phyloP scores from a whole-genome alignment of 2,113 vertebrate species.

The Acrocephalus arundinaceus region DNA sequence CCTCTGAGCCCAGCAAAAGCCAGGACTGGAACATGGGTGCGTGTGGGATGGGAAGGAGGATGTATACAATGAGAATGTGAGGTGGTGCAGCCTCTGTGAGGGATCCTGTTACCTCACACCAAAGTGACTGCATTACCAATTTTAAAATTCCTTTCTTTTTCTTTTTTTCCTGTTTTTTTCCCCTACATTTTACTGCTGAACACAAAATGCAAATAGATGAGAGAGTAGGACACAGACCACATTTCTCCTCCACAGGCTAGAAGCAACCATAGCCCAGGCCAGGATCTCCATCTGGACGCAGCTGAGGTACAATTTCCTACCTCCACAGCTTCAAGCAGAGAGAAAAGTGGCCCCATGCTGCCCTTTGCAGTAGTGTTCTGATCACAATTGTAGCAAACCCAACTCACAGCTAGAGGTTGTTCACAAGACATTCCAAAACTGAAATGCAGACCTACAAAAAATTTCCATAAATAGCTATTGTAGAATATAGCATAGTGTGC shows the following conservation, averaged over 20 bases:
- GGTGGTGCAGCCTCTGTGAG: background rate
- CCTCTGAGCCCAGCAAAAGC: background rate
- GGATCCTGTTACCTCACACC: background rate
- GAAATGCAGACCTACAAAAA: background rate
- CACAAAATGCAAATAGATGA: background rate
- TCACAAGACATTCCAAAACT: background rate
- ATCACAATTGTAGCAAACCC: background rate
- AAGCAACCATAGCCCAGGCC: background rate
- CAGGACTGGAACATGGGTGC: rapidly evolving
- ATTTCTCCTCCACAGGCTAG: background rate
- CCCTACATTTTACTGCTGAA: background rate
- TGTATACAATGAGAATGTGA: rapidly evolving
- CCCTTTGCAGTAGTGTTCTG: background rate
- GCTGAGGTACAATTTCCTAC: background rate
- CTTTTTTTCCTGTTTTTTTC: rapidly evolving
- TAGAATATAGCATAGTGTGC: background rate
- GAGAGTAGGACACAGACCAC: background rate
- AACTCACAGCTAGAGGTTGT: background rate
- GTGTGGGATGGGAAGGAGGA: background rate
- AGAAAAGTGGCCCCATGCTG: background rate
- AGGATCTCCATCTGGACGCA: background rate
- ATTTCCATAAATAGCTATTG: background rate
- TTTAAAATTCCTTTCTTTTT: background rate
- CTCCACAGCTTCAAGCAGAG: background rate
- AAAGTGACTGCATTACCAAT: background rate